Percentiles rank a stretch among this genome's conserved stretches.
phyloP scores from a whole-genome alignment of 2,113 vertebrate genomes.

The Hylia prasina region DNA sequence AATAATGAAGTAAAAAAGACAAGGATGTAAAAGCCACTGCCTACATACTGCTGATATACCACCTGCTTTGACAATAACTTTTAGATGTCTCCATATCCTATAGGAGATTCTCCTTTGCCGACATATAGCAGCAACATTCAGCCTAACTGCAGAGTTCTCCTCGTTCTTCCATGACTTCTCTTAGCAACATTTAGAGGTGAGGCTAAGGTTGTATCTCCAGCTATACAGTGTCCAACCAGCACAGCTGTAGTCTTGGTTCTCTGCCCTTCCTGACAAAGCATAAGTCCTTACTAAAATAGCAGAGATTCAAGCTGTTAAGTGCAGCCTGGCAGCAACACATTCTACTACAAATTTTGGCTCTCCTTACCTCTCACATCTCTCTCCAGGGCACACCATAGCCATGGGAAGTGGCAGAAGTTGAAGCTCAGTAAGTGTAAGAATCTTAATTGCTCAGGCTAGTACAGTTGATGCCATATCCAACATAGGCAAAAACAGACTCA shows the following conservation, averaged over 20 bases:
- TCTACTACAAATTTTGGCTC: neutral
- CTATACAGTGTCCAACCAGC: neutral
- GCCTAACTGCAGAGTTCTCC: neutral
- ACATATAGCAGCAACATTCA: neutral
- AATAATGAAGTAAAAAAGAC: neutral
- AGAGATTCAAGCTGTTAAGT: neutral
- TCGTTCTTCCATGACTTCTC: neutral
- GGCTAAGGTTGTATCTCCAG: neutral
- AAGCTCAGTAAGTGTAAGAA: neutral
- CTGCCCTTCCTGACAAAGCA: neutral
- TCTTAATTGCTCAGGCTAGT: neutral
- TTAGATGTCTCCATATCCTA: neutral
- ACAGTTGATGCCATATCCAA: neutral
- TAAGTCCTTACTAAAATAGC: neutral
- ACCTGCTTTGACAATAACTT: neutral
- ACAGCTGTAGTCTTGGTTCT: neutral
- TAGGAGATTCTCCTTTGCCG: neutral
- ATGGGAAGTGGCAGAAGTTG: accelerated
- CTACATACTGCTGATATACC: constrained; percentile 2
- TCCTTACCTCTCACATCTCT: neutral
- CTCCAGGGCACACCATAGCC: neutral
- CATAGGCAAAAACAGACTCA: neutral
- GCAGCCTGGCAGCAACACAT: neutral
- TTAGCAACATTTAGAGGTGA: neutral
- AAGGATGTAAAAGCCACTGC: constrained; percentile 1